These are phyloP conservation scores for Sturmia bella DNA, from an alignment of 2,888 invertebrate genomes.

Conservation along the genomic window DNA sequence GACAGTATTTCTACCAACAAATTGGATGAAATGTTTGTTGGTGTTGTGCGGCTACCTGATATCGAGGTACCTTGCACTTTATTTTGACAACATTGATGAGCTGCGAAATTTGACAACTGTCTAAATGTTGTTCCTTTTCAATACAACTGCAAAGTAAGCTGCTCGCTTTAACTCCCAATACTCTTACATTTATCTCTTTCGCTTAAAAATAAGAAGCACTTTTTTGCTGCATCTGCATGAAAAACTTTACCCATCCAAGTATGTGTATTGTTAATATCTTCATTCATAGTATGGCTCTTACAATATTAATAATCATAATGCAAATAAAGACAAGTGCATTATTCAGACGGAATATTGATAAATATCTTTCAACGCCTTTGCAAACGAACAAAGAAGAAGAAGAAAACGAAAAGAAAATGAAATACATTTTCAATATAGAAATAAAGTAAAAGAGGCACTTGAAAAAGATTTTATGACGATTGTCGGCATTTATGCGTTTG, in stretches of 20 bases:
- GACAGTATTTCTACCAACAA: too few species aligned
- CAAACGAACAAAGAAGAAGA: conserved; percentile 17
- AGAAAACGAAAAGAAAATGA: background rate
- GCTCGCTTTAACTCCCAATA: background rate
- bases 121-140: too few species aligned
- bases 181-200: conserved; percentile 2
- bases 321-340: conserved; percentile 56
- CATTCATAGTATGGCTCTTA: conserved; percentile 22
- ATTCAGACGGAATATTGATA: conserved; percentile 55
- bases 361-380: conserved; percentile 40
- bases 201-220: background rate
- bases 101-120: too few species aligned
- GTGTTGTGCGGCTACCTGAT: too few species aligned
- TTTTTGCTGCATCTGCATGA: background rate
- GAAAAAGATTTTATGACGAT: conserved; percentile 55
- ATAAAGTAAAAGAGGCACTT: conserved; percentile 58
- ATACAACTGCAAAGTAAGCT: background rate
- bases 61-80: too few species aligned
- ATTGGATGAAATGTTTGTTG: too few species aligned
- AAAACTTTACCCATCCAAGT: background rate
- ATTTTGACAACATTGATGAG: too few species aligned
- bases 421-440: conserved; percentile 25
- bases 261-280: conserved; percentile 4
- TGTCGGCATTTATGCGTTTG: conserved; percentile 17
- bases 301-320: conserved; percentile 48